These are phyloP conservation scores for Bellardia bayeri DNA, from an alignment of 2,888 invertebrate genomes.

Conservation along the genomic window DNA sequence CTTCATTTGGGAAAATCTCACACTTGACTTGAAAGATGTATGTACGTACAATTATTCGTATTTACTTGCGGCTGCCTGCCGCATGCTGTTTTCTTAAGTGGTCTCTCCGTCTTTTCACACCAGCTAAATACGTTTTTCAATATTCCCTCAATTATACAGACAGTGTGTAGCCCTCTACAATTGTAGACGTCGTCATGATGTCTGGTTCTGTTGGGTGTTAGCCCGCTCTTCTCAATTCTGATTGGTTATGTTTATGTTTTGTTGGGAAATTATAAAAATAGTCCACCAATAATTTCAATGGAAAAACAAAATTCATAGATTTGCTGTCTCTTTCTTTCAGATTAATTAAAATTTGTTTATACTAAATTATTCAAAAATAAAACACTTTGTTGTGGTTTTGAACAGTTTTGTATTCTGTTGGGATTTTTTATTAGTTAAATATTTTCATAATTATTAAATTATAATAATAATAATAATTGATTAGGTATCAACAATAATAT, in stretches of 20 bases:
- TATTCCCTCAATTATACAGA: slow-evolving; percentile 5
- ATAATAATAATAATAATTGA: slow-evolving; percentile 45
- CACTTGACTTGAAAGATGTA: slow-evolving; percentile 61
- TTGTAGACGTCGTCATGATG: slow-evolving; percentile 54
- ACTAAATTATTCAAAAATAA: slow-evolving; percentile 16
- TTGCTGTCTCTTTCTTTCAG: background rate
- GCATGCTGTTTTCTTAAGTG: slow-evolving; percentile 62
- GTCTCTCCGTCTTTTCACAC: slow-evolving; percentile 28
- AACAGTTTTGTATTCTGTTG: slow-evolving; percentile 58
- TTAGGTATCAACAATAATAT: slow-evolving; percentile 62
- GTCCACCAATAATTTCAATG: slow-evolving; percentile 48
- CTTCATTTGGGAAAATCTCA: slow-evolving; percentile 60
- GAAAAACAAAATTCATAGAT: background rate
- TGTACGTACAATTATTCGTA: slow-evolving; percentile 18
- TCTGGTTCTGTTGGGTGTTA: slow-evolving; percentile 52
- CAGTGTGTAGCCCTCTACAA: background rate
- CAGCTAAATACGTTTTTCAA: slow-evolving; percentile 9
- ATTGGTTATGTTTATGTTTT: slow-evolving; percentile 49
- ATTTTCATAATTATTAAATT: slow-evolving; percentile 38
- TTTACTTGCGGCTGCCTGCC: slow-evolving; percentile 42
- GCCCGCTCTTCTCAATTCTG: slow-evolving; percentile 12
- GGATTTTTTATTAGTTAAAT: slow-evolving; percentile 62
- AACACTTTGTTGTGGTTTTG: slow-evolving; percentile 46
- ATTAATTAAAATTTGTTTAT: background rate
- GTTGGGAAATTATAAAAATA: slow-evolving; percentile 47